These are phyloP conservation scores for Notospermus geniculatus DNA, from an alignment of 1,140 invertebrate genomes.

Conservation along the genomic window DNA sequence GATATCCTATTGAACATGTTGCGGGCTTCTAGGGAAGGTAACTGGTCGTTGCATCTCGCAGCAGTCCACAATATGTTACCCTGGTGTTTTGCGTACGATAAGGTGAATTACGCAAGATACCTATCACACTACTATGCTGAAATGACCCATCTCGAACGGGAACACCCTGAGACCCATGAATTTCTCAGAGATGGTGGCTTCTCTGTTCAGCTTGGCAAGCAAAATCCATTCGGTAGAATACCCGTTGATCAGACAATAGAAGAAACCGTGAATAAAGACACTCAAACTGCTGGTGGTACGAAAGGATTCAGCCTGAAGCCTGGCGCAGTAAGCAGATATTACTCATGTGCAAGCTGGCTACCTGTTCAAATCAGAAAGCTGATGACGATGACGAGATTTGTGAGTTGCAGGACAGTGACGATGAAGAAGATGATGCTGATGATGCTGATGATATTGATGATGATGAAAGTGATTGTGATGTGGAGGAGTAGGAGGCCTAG, in stretches of 20 bases:
- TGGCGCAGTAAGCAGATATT: too few relatives aligned
- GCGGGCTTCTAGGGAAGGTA: slow-evolving; percentile 4
- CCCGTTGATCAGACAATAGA: slow-evolving; percentile 5
- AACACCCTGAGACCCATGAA: not conserved
- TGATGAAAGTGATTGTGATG: too few relatives aligned
- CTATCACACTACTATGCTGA: slow-evolving; percentile 1
- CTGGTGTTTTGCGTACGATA: slow-evolving; percentile 16
- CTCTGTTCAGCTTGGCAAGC: not conserved
- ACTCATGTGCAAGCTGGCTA: too few relatives aligned
- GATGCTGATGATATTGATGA: too few relatives aligned
- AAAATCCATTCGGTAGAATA: not conserved
- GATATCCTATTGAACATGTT: slow-evolving; percentile 7
- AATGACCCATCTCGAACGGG: not conserved
- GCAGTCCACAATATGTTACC: slow-evolving; percentile 4
- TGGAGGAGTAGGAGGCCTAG: too few relatives aligned
- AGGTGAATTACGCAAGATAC: slow-evolving; percentile 6
- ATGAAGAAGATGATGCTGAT: too few relatives aligned
- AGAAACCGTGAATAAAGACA: too few relatives aligned
- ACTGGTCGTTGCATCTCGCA: slow-evolving; percentile 8
- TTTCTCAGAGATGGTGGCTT: not conserved
- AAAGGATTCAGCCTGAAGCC: too few relatives aligned
- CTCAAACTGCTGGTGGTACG: too few relatives aligned
- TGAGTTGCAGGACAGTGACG: too few relatives aligned
- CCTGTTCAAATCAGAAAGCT: too few relatives aligned
- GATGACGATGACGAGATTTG: too few relatives aligned